Base-by-base conservation (phyloP, 2,113 vertebrate species). In the Tauraco erythrolophus region DNA sequence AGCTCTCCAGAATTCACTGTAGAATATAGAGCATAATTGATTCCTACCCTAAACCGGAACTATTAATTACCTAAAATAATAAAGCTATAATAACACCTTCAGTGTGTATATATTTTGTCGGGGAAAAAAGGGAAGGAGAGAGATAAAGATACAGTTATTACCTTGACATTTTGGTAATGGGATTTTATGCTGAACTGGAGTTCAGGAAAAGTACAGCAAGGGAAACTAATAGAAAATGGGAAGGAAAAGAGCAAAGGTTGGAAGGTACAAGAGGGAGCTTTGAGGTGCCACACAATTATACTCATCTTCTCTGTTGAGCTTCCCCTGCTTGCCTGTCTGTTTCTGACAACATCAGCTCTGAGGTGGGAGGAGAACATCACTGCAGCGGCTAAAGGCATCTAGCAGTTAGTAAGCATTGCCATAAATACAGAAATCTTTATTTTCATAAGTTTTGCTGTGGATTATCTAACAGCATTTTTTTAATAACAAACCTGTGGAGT, bases 151-250 rank as follows among this genome's bases (percentile, higher is more conserved):
- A 54, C 2, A 2, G 56, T 91, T 96, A 89, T 94, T 96, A 76
- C 62, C 35, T 81, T 94, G 95, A 97, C 92, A 91, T 97, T 96
- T 97, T 89, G 39, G 18, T 96, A 94, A 94, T 94, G 88, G 76
- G 86, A 92, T 95, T 93, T 91, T 95, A 82, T 79, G 77, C 74
- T 87, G 76, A 75, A 51, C 35, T 94, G 80, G 48, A 83, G 66
- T 92, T 96, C 71, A 88, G 51, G 54, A 62, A 76, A 78, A 84
- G 68, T 60, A 50, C 33, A 71, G 54, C 68, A 71, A 94, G 45
- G 27, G 7, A 88, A 90, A 89, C 39, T 68, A 91, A 94, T 77
- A 83, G 77, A 94, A 86, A 94, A 90, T 37, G 61, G 14, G 37
- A 84, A 60, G 50, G 57, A 64, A 96, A 96, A 89, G 85, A 89